Conservation (phyloP, 2,113 vertebrate species). For the Gulo gulo region DNA sequence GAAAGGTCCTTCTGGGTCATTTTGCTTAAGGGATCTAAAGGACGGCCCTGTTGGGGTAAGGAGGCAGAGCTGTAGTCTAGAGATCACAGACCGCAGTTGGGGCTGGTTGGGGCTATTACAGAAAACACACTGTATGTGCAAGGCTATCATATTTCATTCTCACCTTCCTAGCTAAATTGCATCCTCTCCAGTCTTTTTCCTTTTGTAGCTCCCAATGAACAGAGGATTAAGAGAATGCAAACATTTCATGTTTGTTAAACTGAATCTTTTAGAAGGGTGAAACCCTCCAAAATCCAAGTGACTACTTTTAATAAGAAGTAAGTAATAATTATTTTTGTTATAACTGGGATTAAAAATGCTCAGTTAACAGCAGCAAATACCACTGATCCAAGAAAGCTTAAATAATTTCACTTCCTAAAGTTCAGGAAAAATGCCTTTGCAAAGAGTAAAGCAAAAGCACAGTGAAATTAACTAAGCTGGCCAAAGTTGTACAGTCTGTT, state of each 20-base stretch:
- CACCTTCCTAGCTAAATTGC: not conserved
- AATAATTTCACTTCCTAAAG: constrained; percentile 18
- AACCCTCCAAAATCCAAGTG: not conserved
- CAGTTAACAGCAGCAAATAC: not conserved
- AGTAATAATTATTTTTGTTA: constrained; percentile 4
- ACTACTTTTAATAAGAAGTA: constrained; percentile 13
- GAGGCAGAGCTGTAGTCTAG: not conserved
- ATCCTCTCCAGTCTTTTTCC: not conserved
- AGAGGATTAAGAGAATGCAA: not conserved
- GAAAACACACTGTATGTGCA: not conserved
- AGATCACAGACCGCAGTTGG: not conserved
- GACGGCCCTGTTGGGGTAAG: not conserved
- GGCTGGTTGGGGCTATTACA: not conserved
- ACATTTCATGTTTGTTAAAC: not conserved
- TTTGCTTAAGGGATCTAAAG: not conserved
- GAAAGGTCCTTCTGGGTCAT: not conserved
- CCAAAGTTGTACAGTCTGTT: not conserved
- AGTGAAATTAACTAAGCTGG: constrained; percentile 18
- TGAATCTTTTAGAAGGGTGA: not conserved
- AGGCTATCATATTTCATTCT: not conserved
- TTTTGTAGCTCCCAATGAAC: not conserved
- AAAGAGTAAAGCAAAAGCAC: constrained; percentile 29
- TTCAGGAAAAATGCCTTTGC: not conserved
- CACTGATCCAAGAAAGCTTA: not conserved
- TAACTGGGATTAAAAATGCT: constrained; percentile 24